Conservation (phyloP, 2,797 vertebrate species). For the Smutsia temminckii region DNA sequence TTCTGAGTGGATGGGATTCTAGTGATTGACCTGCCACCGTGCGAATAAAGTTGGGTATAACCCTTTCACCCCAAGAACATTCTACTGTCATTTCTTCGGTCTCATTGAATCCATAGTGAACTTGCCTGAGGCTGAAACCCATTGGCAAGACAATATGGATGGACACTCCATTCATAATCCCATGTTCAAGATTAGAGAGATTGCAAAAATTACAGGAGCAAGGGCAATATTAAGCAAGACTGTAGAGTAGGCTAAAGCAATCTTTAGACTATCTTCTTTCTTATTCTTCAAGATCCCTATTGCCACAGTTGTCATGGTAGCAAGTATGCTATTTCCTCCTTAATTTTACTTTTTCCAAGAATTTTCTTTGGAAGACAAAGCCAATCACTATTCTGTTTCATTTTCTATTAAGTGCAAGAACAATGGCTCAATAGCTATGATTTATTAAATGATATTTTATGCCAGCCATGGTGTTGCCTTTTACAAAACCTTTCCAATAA, state of each 20-base stretch:
- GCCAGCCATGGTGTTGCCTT: background rate
- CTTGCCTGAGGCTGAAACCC: too few relatives aligned
- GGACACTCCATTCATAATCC: background rate
- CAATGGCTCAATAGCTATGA: background rate
- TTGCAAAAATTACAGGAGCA: background rate
- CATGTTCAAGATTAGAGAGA: background rate
- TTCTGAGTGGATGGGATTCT: too few relatives aligned
- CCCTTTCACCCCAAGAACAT: too few relatives aligned
- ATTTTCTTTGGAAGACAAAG: constrained; percentile 36
- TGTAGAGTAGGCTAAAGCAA: background rate
- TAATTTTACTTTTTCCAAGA: constrained; percentile 40
- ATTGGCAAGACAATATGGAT: background rate
- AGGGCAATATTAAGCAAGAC: background rate
- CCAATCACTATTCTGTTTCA: background rate
- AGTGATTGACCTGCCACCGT: too few relatives aligned
- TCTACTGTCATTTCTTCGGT: too few relatives aligned
- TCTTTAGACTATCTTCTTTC: background rate
- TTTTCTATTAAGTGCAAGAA: background rate
- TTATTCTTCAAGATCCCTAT: background rate
- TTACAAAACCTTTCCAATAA: background rate
- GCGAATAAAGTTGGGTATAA: too few relatives aligned
- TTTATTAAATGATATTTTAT: background rate
- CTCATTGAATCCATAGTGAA: too few relatives aligned
- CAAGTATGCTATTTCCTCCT: constrained; percentile 23
- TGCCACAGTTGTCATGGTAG: background rate